These are phyloP conservation scores for Aphrophora alni DNA, from an alignment of 2,888 invertebrate genomes.

Conservation along the genomic window DNA sequence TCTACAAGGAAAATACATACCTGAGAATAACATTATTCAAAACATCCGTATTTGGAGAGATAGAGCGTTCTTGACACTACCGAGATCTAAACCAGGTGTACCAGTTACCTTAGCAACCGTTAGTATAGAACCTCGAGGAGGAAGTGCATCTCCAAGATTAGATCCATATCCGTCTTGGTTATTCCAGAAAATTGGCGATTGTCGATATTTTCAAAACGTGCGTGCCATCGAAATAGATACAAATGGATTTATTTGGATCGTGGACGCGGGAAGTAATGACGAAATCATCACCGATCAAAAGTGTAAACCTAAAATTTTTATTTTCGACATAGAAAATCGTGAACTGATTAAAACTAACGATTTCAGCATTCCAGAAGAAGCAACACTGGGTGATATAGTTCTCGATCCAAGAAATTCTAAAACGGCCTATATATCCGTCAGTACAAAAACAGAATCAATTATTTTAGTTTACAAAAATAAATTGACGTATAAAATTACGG, in stretches of 20 bases:
- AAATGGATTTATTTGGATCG: constrained; percentile 71
- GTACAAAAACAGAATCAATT: constrained; percentile 71
- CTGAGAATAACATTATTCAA: constrained; percentile 71
- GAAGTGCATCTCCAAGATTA: constrained; percentile 56
- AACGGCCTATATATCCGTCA: constrained; percentile 77
- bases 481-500: constrained; percentile 74
- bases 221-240: constrained; percentile 77
- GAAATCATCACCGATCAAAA: constrained; percentile 61
- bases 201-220: constrained; percentile 73
- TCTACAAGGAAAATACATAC: constrained; percentile 66
- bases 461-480: constrained; percentile 73
- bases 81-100: constrained; percentile 73
- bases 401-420: constrained; percentile 65
- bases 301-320: constrained; percentile 72
- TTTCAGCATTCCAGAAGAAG: constrained; percentile 60
- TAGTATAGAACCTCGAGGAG: constrained; percentile 35
- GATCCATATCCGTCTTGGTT: constrained; percentile 76
- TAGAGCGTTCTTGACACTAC: constrained; percentile 71
- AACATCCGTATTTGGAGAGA: constrained; percentile 72
- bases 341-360: constrained; percentile 16
- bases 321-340: constrained; percentile 67
- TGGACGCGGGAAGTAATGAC: constrained; percentile 71
- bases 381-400: constrained; percentile 75
- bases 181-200: constrained; percentile 70
- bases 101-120: constrained; percentile 68